phyloP scores from a whole-genome alignment of 2,888 invertebrate species.

The Acleris laterana region DNA sequence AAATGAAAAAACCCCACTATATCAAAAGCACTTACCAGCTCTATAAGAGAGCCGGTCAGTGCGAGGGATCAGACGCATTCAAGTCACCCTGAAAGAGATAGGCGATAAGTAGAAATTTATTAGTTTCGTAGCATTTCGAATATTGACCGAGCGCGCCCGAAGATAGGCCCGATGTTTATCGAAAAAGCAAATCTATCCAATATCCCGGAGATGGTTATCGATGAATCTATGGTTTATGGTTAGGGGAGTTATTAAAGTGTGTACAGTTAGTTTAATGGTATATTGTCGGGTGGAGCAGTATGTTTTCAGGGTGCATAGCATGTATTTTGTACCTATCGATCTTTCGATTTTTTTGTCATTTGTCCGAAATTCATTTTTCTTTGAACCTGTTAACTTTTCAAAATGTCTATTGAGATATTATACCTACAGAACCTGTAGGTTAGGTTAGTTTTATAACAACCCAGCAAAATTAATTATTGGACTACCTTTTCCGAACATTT shows the following conservation, averaged over 20 bases:
- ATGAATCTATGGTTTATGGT: conserved; percentile 21
- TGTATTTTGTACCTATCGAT: too few species aligned
- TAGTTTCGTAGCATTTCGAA: conserved; percentile 21
- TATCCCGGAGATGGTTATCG: conserved; percentile 25
- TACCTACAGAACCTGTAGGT: too few species aligned
- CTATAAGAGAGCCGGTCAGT: not conserved
- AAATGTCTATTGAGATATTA: too few species aligned
- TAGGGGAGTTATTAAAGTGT: conserved; percentile 25
- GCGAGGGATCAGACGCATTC: conserved; percentile 13
- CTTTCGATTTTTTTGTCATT: too few species aligned
- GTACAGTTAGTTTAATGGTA: not conserved
- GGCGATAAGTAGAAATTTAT: conserved; percentile 24
- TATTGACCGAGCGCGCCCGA: conserved; percentile 2
- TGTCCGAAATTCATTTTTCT: too few species aligned
- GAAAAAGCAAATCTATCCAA: conserved; percentile 27
- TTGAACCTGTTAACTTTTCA: too few species aligned
- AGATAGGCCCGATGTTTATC: conserved; percentile 25
- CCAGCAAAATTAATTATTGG: too few species aligned
- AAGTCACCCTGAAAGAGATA: conserved; percentile 23
- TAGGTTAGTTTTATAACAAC: too few species aligned
- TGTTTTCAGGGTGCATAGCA: too few species aligned
- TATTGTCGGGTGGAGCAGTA: too few species aligned
- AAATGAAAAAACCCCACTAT: not conserved
- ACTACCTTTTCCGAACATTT: too few species aligned
- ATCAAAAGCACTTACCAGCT: not conserved